Conservation (phyloP, 1,140 invertebrate species). For the Hermetia illucens region DNA sequence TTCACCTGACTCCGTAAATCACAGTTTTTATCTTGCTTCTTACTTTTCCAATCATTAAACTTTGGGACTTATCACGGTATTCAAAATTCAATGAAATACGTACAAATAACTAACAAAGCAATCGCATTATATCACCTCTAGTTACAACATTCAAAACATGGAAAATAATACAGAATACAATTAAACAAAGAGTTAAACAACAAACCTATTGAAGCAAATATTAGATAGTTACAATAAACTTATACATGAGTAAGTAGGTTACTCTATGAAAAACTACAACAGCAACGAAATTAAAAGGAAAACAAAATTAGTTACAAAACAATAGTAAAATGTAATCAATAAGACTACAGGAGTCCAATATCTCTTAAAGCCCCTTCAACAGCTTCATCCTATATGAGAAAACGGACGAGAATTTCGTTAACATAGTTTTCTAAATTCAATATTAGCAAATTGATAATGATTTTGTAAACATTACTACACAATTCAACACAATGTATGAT, state of each 20-base stretch:
- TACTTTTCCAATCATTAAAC: neutral
- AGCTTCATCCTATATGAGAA: constrained; percentile 63
- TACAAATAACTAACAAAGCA: too few species aligned
- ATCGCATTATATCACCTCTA: neutral
- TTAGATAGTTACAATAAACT: neutral
- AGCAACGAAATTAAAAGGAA: neutral
- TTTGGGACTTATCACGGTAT: neutral
- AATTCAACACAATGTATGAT: too few species aligned
- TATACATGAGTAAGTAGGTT: neutral
- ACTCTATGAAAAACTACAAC: neutral
- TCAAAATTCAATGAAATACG: neutral
- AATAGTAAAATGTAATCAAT: constrained; percentile 6
- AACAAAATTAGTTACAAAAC: neutral
- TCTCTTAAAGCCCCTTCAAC: constrained; percentile 68
- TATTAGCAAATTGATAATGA: too few species aligned
- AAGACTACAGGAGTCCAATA: constrained; percentile 58
- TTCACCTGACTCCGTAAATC: too few species aligned
- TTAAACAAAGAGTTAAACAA: neutral
- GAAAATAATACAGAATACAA: neutral
- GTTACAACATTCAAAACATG: neutral
- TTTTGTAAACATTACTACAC: too few species aligned
- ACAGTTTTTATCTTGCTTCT: neutral
- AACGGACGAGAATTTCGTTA: too few species aligned
- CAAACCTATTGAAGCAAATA: neutral
- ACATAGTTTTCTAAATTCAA: too few species aligned